Evolutionary conservation across 2,113 vertebrate species (phyloP).

Genomic region (Amia ocellicauda): DNA sequence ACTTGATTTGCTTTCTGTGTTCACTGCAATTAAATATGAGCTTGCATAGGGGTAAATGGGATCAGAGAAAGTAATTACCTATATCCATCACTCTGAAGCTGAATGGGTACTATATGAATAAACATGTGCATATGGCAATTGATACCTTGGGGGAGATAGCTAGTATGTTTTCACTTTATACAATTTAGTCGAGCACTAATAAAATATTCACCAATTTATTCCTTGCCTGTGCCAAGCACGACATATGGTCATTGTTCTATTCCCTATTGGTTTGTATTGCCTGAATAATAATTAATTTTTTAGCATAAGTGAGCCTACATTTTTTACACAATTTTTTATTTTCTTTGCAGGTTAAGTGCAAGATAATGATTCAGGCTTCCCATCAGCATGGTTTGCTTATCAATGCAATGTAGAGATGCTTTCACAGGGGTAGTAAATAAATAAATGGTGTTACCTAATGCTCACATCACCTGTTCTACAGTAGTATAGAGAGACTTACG

Average conservation of each 20-base stretch:
- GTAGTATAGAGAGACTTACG: no score
- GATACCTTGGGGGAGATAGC: slow-evolving; percentile 47
- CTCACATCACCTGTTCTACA: no score
- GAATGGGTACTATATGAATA: slow-evolving; percentile 42
- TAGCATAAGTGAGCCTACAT: neutral
- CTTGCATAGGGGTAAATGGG: slow-evolving; percentile 26
- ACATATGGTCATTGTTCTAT: slow-evolving; percentile 59
- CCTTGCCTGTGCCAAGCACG: slow-evolving; percentile 37
- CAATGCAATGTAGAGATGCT: neutral
- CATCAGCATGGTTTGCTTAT: neutral
- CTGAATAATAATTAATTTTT: slow-evolving; percentile 21
- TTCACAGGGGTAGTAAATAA: neutral
- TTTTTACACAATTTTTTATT: neutral
- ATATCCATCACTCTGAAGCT: slow-evolving; percentile 41
- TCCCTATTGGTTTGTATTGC: slow-evolving; percentile 25
- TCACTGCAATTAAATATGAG: slow-evolving; percentile 37
- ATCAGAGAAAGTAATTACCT: slow-evolving; percentile 43
- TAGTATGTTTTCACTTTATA: slow-evolving; percentile 50
- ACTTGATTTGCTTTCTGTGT: slow-evolving; percentile 28
- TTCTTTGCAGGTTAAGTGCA: neutral
- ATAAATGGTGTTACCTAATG: no score
- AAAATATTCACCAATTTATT: slow-evolving; percentile 53
- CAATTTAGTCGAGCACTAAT: slow-evolving; percentile 46
- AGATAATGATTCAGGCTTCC: neutral
- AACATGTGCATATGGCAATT: slow-evolving; percentile 52